A percentile compares a stretch with the other conserved stretches of the same genome.
Conservation (phyloP, 2,797 vertebrate genomes). For the Lacerta agilis region DNA sequence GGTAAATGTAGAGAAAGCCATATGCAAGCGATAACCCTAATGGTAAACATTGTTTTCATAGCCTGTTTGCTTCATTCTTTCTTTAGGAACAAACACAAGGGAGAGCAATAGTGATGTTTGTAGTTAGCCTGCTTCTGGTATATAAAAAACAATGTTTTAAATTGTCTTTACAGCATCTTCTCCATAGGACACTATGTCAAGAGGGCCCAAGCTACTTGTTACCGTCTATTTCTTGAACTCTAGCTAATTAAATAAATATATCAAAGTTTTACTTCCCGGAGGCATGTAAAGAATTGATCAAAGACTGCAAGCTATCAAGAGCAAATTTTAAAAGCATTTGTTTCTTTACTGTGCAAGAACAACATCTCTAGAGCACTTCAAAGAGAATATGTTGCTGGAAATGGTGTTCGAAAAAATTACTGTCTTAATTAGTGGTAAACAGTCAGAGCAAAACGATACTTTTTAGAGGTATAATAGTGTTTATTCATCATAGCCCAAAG, state of each 20-base stretch:
- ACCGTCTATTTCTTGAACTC: constrained; percentile 22
- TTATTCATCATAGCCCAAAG: constrained; percentile 48
- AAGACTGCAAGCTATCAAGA: constrained; percentile 65
- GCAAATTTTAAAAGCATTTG: constrained; percentile 65
- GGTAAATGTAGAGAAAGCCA: neutral
- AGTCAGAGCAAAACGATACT: constrained; percentile 59
- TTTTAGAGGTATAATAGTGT: constrained; percentile 54
- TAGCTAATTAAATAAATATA: constrained; percentile 35
- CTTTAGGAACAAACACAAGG: neutral
- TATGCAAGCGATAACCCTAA: neutral
- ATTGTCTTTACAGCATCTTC: neutral
- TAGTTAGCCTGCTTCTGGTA: constrained; percentile 24
- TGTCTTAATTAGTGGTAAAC: constrained; percentile 68
- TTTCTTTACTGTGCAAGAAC: constrained; percentile 65
- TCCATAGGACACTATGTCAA: constrained; percentile 28
- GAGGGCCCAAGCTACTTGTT: constrained; percentile 21
- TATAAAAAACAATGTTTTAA: constrained; percentile 34
- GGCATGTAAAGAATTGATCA: constrained; percentile 62
- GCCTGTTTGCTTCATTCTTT: neutral
- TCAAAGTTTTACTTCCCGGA: constrained; percentile 51
- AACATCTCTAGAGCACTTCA: constrained; percentile 64
- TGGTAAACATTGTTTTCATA: neutral
- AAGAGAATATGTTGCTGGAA: constrained; percentile 71
- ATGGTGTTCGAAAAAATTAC: constrained; percentile 70
- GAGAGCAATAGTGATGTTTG: neutral